Evolutionary conservation across 2,113 vertebrate species (phyloP), one percentile per base, ranked within the genome.

Genomic region (Sciurus niger): DNA sequence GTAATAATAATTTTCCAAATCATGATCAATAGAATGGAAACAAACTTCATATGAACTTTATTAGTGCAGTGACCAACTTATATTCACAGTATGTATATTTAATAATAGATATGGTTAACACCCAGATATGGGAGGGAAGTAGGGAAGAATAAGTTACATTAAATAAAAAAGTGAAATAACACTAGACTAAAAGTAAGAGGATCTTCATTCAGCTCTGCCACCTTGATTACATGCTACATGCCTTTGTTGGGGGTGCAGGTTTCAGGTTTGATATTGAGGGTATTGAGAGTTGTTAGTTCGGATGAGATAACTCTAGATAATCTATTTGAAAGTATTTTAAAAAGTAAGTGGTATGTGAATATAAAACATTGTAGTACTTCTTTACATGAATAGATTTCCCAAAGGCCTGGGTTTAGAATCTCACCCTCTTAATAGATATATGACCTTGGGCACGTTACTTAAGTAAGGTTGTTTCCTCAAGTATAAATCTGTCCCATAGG

Each of bases 1-100:
- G 32, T 55, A 91, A 58, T 96, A 60, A 73, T 74, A 95, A 68
- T 51, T 65, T 96, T 95, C 51, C n/a, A 90, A 89, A 87, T 79
- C 48, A 79, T 68, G 77, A 48, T 95, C 22, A 63, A 4, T 53
- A 58, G 79, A 89, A 76, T 79, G 82, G 63, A 74, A 16, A 43
- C 55, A 86, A 93, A 76, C 48, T 43, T 89, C 43, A 80, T 55
- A 46, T 79, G 53, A 34, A 53, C 37, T 80, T 95, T 72, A 48
- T 93, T 95, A 60, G 78, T 85, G 17, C 67, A 77, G 3, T 80
- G 34, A 80, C 20, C 28, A 85, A 65, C 14, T 86, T 92, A 92
- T 40, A 79, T 96, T 88, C 46, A 91, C n/a, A 65, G 17, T 43
- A 10, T 82, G 14, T 48, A 53, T 37, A 8, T 70, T 89, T 80